Conservation (phyloP, 1,140 invertebrate genomes). For the Harlomillsia oculata region DNA sequence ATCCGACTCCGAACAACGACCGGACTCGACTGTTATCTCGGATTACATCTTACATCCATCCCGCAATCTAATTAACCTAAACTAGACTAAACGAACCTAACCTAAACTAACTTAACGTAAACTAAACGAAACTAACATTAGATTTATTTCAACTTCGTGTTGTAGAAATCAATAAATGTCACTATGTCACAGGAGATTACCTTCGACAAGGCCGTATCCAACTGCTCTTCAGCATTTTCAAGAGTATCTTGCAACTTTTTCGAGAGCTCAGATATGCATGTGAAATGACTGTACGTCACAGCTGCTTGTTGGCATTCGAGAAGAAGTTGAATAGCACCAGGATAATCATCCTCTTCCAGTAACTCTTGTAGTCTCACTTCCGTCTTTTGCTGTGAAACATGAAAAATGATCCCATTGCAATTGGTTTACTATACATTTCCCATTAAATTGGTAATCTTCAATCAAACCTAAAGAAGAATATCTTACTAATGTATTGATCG, state of each 20-base stretch:
- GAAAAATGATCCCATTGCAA: neutral
- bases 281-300: slow-evolving; percentile 67
- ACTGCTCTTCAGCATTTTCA: slow-evolving; percentile 78
- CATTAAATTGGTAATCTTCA: neutral
- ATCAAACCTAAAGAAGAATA: too few relatives aligned
- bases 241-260: slow-evolving; percentile 83
- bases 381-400: slow-evolving; percentile 58
- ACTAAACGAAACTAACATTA: too few relatives aligned
- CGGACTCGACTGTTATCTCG: too few relatives aligned
- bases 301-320: slow-evolving; percentile 79
- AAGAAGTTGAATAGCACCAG: slow-evolving; percentile 74
- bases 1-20: too few relatives aligned
- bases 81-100: too few relatives aligned
- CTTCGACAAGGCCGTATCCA: slow-evolving; percentile 76
- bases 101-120: too few relatives aligned
- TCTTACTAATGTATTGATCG: slow-evolving; percentile 70
- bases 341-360: slow-evolving; percentile 72
- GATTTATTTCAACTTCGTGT: too few relatives aligned
- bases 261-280: slow-evolving; percentile 72
- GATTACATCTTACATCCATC: too few relatives aligned
- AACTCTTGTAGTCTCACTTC: slow-evolving; percentile 73
- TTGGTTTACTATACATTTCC: slow-evolving; percentile 4
- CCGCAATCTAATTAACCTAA: too few relatives aligned
- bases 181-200: slow-evolving; percentile 41
- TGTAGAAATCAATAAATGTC: too few relatives aligned